Evolutionary conservation across 2,113 vertebrate genomes (phyloP).

Genomic region (Rattus rattus): DNA sequence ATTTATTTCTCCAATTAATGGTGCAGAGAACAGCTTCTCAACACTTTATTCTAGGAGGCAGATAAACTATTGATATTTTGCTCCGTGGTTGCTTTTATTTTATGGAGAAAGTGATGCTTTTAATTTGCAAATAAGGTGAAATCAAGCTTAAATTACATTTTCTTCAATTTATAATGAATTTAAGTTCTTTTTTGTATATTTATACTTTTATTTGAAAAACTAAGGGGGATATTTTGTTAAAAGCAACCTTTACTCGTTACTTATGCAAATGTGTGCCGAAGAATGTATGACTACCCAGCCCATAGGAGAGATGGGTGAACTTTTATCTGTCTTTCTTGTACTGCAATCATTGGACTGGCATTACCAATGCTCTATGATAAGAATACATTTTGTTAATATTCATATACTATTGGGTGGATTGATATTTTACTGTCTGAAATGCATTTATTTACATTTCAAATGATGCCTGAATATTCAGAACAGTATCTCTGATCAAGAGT

Average conservation of each 20-base stretch:
- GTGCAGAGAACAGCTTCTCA: neutral
- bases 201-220: neutral
- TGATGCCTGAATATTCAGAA: neutral
- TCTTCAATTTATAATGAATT: neutral
- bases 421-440: neutral
- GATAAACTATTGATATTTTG: neutral
- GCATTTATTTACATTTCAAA: neutral
- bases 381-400: neutral
- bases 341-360: neutral
- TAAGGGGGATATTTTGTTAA: neutral
- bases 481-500: neutral
- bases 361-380: neutral
- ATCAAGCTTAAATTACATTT: slow-evolving; percentile 19
- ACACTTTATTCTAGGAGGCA: neutral
- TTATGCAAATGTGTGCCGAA: neutral
- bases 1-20: neutral
- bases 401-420: neutral
- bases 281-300: neutral
- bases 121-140: slow-evolving; percentile 15
- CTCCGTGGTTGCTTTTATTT: neutral
- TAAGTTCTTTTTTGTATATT: neutral
- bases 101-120: neutral
- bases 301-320: neutral
- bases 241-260: neutral
- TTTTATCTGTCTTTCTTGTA: neutral